phyloP scores from a whole-genome alignment of 1,140 invertebrate genomes.

The Diuraphis noxia region DNA sequence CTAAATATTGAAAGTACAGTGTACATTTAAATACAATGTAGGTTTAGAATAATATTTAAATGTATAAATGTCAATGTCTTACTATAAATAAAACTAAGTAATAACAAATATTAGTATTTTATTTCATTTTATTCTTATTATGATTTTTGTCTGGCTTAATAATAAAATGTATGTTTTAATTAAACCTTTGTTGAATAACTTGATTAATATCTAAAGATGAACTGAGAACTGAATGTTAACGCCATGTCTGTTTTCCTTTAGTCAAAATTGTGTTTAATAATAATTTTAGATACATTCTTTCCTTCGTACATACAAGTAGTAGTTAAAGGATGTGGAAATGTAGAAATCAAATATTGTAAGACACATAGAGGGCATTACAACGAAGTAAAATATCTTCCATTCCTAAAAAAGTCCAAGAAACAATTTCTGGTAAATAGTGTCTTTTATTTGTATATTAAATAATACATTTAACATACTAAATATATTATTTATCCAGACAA shows the following conservation, averaged over 20 bases:
- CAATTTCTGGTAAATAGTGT: slow-evolving; percentile 14
- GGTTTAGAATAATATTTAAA: too few relatives aligned
- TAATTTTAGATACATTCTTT: background rate
- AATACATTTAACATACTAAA: too few relatives aligned
- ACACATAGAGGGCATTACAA: background rate
- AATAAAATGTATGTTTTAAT: background rate
- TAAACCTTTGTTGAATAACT: background rate
- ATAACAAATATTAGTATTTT: too few relatives aligned
- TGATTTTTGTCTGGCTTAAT: too few relatives aligned
- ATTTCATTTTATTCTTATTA: too few relatives aligned
- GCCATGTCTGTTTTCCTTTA: background rate
- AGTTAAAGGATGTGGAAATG: background rate
- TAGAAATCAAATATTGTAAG: background rate
- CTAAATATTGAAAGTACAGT: too few relatives aligned
- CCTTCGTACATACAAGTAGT: background rate
- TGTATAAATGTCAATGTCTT: too few relatives aligned
- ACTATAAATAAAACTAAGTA: too few relatives aligned
- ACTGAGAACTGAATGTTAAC: background rate
- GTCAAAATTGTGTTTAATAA: background rate
- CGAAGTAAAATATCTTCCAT: background rate
- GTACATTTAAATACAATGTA: too few relatives aligned
- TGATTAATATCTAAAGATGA: background rate
- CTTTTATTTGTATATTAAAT: background rate
- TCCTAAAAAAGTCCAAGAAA: background rate
- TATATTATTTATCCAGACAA: too few relatives aligned